These are phyloP conservation scores for Leucoraja ocellata DNA, from an alignment of 2,797 vertebrate species.

Conservation along the genomic window DNA sequence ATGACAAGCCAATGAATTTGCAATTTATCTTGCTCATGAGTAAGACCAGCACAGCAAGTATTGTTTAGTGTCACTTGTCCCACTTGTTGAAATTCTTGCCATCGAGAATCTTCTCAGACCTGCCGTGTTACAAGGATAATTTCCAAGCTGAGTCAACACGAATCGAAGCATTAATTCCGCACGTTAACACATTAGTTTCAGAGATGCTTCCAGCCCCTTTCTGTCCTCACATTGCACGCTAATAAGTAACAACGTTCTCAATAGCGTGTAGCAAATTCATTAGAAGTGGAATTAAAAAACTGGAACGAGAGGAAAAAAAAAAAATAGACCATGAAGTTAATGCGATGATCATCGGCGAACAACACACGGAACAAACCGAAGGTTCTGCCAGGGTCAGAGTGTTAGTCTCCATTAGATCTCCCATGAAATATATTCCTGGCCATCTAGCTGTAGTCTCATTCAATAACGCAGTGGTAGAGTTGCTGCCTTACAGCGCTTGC, in stretches of 20 bases:
- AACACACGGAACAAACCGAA: background rate
- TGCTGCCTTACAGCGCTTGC: too few species aligned
- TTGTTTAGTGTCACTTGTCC: background rate
- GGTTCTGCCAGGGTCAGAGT: background rate
- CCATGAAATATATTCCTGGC: background rate
- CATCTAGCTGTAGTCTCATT: too few species aligned
- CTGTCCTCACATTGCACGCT: background rate
- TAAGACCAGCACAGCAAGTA: background rate
- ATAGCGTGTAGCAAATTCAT: conserved; percentile 12
- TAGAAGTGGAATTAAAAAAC: background rate
- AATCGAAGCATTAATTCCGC: background rate
- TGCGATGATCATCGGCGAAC: background rate
- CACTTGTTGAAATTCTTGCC: background rate
- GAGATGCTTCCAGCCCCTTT: background rate
- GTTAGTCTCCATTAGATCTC: background rate
- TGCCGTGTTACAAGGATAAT: background rate
- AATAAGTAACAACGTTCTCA: background rate
- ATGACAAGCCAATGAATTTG: background rate
- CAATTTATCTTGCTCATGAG: background rate
- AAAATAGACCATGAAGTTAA: background rate
- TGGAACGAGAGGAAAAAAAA: background rate
- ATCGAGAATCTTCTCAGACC: background rate
- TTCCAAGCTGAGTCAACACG: background rate
- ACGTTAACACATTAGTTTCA: background rate
- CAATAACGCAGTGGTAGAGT: too few species aligned